phyloP scores from a whole-genome alignment of 2,797 vertebrate genomes.

The Fringilla coelebs region DNA sequence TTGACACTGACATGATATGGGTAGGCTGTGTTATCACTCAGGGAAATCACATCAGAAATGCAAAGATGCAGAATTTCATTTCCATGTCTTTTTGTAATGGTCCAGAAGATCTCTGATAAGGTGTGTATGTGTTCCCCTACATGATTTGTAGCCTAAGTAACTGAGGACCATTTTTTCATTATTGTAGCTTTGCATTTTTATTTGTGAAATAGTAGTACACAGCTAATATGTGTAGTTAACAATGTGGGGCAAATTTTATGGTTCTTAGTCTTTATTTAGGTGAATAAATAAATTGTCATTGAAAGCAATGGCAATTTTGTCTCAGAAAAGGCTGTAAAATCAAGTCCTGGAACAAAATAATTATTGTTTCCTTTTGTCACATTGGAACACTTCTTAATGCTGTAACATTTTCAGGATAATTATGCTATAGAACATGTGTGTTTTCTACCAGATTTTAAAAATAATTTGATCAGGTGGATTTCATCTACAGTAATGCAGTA shows the following conservation, averaged over 20 bases:
- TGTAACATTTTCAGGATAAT: neutral
- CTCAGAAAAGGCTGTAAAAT: neutral
- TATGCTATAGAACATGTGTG: neutral
- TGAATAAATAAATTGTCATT: neutral
- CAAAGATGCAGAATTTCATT: neutral
- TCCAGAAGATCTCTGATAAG: neutral
- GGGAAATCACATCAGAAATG: neutral
- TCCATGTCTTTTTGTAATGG: neutral
- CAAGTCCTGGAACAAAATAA: neutral
- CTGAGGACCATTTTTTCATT: neutral
- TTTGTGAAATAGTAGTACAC: neutral
- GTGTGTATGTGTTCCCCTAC: neutral
- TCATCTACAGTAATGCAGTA: neutral
- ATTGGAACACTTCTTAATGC: neutral
- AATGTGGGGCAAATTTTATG: neutral
- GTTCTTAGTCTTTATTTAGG: neutral
- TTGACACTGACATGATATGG: neutral
- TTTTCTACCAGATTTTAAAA: neutral
- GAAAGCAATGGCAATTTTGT: neutral
- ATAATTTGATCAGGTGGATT: neutral
- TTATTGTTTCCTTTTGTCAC: neutral
- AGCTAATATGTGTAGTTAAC: neutral
- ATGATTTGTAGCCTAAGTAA: neutral
- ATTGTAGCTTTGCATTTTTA: neutral
- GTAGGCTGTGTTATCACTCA: neutral